These are phyloP conservation scores for Anneissia japonica DNA, from an alignment of 35 echinoderm and acorn worm species.

Conservation along the genomic window DNA sequence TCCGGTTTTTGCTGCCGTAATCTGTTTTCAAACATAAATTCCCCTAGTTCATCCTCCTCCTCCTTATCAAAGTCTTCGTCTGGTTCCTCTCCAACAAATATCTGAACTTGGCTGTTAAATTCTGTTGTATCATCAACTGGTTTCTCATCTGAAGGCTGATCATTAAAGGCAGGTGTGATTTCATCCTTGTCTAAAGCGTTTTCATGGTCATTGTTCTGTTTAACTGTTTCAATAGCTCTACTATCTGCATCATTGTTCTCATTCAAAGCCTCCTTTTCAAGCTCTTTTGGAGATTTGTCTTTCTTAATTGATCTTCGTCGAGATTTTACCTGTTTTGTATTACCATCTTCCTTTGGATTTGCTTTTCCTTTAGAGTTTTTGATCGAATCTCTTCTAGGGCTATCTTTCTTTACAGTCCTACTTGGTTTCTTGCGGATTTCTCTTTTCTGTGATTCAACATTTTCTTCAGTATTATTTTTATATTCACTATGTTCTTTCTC, in stretches of 20 bases:
- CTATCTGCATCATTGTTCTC: not conserved
- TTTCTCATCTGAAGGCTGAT: not conserved
- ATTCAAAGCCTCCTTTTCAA: not conserved
- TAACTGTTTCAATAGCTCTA: not conserved
- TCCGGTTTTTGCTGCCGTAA: not conserved
- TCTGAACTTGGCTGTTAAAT: not conserved
- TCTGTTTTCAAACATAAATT: not conserved
- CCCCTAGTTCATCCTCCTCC: not conserved
- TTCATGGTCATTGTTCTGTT: not conserved
- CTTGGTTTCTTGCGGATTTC: not conserved
- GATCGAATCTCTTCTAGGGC: not conserved
- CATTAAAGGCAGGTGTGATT: not conserved
- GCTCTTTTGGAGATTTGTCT: not conserved
- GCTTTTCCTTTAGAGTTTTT: not conserved
- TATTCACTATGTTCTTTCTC: not conserved
- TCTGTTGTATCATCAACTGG: not conserved
- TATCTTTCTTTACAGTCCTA: not conserved
- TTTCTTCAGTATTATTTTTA: not conserved
- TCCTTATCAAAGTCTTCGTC: not conserved
- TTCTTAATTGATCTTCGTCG: not conserved
- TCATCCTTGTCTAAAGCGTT: not conserved
- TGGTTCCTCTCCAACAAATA: not conserved
- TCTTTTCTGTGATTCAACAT: not conserved
- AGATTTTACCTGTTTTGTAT: not conserved
- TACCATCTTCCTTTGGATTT: not conserved